A percentile compares a stretch with the other conserved stretches of the same genome.
Evolutionary conservation across 2,113 vertebrate species (phyloP).

Genomic region (Progne subis): DNA sequence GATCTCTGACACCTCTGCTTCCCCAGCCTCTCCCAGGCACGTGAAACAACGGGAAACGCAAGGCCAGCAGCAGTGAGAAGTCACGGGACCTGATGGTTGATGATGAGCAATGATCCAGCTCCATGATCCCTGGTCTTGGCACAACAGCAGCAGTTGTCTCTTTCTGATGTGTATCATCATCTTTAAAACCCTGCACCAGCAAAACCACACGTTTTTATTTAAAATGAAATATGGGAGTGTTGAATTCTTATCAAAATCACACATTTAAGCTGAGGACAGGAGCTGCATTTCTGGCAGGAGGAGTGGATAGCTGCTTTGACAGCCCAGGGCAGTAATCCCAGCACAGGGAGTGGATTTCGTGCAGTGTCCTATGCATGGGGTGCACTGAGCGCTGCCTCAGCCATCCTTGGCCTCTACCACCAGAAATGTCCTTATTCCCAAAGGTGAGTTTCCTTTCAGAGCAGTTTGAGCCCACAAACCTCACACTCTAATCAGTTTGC

Average conservation of each 20-base stretch:
- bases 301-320: fast-evolving
- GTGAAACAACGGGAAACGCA: background rate
- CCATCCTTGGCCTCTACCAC: background rate
- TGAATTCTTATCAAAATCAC: background rate
- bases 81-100: background rate
- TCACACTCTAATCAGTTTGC: background rate
- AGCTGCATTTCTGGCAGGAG: background rate
- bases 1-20: background rate
- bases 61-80: background rate
- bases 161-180: background rate
- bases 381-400: background rate
- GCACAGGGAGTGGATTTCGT: background rate
- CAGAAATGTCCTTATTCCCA: background rate
- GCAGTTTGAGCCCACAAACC: background rate
- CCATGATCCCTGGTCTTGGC: background rate
- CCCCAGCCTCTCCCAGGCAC: background rate
- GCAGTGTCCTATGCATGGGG: background rate
- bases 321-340: background rate
- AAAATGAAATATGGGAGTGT: background rate
- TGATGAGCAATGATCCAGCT: no score
- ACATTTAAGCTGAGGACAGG: background rate
- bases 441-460: background rate
- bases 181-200: background rate
- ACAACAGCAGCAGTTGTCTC: background rate
- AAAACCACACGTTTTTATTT: background rate